Percentiles rank a stretch among this genome's conserved stretches.
Evolutionary conservation across 2,113 vertebrate species (phyloP).

Genomic region (Epinephelus cyanopodus): DNA sequence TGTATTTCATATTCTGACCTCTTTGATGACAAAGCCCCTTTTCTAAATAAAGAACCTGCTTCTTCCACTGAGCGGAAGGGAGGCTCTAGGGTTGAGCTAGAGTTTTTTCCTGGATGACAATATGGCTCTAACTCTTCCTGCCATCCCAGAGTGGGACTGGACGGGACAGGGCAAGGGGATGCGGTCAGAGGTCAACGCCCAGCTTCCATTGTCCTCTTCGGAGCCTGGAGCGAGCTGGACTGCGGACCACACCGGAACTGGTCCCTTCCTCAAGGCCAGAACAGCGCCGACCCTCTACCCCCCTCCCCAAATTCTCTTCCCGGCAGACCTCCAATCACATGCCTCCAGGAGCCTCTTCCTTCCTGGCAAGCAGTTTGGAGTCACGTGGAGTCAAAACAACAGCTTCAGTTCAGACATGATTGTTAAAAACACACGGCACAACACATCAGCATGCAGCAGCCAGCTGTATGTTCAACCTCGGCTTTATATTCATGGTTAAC

Average conservation of each 20-base stretch:
- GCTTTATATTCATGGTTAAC: slow-evolving; percentile 76
- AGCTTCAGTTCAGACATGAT: slow-evolving; percentile 23
- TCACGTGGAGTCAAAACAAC: slow-evolving; percentile 47
- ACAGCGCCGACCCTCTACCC: slow-evolving; percentile 14
- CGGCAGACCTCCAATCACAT: slow-evolving; percentile 70
- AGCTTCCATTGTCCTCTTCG: slow-evolving; percentile 75
- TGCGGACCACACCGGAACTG: slow-evolving; percentile 60
- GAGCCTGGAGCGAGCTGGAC: slow-evolving; percentile 35
- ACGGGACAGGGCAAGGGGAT: slow-evolving; percentile 20
- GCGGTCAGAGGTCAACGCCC: slow-evolving; percentile 72
- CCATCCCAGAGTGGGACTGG: slow-evolving; percentile 59
- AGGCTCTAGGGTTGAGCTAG: slow-evolving; percentile 52
- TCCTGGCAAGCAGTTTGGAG: slow-evolving; percentile 62
- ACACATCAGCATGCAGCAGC: slow-evolving; percentile 73
- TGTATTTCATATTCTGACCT: slow-evolving; percentile 18
- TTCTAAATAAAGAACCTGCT: slow-evolving; percentile 73
- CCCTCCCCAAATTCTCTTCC: slow-evolving; percentile 32
- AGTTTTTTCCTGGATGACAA: slow-evolving; percentile 78
- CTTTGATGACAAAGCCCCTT: slow-evolving; percentile 40
- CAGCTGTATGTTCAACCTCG: slow-evolving; percentile 76
- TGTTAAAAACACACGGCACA: slow-evolving; percentile 53
- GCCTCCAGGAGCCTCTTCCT: slow-evolving; percentile 67
- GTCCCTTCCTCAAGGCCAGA: slow-evolving; percentile 61
- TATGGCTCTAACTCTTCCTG: slow-evolving; percentile 71
- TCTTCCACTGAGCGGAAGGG: slow-evolving; percentile 72